Evolutionary conservation across 2,888 invertebrate species (phyloP).

Genomic region (Heliconius ethilla): DNA sequence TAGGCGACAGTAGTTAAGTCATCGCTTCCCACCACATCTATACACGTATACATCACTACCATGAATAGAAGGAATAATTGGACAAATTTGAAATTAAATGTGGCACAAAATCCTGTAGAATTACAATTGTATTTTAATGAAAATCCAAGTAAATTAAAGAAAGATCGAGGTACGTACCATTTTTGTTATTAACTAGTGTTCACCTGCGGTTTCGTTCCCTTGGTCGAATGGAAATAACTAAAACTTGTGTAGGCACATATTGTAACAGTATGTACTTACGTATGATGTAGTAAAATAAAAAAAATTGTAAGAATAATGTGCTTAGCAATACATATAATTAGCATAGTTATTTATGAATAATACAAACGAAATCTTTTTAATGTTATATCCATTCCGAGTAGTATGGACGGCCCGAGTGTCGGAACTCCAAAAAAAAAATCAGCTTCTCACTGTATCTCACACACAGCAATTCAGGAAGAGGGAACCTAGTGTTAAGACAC

Average conservation of each 20-base stretch:
- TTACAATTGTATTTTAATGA: slow-evolving; percentile 28
- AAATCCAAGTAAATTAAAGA: slow-evolving; percentile 45
- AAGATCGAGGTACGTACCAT: slow-evolving; percentile 63
- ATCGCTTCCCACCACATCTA: slow-evolving; percentile 35
- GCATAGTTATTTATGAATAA: no score
- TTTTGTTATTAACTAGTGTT: neutral
- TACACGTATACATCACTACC: slow-evolving; percentile 43
- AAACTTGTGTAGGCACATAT: neutral
- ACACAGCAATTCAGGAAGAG: neutral
- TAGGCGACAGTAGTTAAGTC: slow-evolving; percentile 41
- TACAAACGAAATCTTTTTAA: no score
- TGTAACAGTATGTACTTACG: no score
- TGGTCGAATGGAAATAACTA: neutral
- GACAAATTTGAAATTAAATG: slow-evolving; percentile 67
- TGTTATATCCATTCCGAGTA: no score
- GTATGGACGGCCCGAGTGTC: no score
- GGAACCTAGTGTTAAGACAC: neutral
- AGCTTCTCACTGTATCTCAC: no score
- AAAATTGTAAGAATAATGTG: no score
- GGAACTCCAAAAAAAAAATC: no score
- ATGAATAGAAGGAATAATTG: slow-evolving; percentile 68
- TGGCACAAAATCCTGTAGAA: slow-evolving; percentile 51
- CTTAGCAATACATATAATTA: no score
- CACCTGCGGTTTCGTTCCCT: neutral
- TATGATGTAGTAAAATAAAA: no score